Evolutionary conservation across 2,113 vertebrate genomes (phyloP).

Genomic region (Tragelaphus strepsiceros): DNA sequence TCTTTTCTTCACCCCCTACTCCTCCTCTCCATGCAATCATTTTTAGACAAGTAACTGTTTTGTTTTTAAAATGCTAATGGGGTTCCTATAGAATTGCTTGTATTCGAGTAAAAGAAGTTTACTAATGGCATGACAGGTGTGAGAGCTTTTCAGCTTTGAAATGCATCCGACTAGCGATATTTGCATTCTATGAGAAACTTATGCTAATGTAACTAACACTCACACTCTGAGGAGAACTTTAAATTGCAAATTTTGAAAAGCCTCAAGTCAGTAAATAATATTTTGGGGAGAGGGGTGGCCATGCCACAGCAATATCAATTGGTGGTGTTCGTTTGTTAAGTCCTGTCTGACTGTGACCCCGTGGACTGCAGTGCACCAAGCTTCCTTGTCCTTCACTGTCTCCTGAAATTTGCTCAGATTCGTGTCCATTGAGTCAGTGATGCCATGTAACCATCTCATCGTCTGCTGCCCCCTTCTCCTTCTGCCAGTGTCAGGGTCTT

Average conservation of each 20-base stretch:
- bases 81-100: constrained; percentile 14
- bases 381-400: not conserved
- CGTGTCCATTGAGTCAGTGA: not conserved
- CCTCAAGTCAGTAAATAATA: constrained; percentile 57
- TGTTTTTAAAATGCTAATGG: constrained; percentile 17
- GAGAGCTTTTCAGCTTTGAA: constrained; percentile 44
- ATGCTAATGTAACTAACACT: constrained; percentile 66
- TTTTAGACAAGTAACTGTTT: constrained; percentile 16
- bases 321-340: not conserved
- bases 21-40: not conserved
- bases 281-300: not conserved
- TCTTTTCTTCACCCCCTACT: not conserved
- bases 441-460: not conserved
- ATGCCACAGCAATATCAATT: not conserved
- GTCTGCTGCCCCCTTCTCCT: not conserved
- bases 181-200: constrained; percentile 62
- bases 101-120: constrained; percentile 44
- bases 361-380: not conserved
- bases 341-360: not conserved
- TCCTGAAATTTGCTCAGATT: not conserved
- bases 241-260: constrained; percentile 69
- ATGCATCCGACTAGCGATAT: constrained; percentile 22
- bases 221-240: constrained; percentile 55
- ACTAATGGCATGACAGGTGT: constrained; percentile 43
- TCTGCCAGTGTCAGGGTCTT: not conserved